Evolutionary conservation across 30 jellyfish, hydroid and myxozoan species (phyloP).

Genomic region (Turritopsis rubra): DNA sequence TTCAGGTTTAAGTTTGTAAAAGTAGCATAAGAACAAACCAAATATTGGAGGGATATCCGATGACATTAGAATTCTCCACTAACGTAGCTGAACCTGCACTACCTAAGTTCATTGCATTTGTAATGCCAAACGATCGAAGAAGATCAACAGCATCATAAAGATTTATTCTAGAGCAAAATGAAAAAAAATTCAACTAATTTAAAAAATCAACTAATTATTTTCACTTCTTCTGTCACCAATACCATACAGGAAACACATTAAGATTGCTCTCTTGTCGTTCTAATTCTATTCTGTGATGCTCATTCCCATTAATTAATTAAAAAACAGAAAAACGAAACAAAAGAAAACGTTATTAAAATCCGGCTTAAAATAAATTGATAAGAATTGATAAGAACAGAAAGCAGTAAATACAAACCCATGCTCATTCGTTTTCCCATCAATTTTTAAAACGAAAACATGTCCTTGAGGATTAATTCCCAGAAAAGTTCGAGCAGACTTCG

Average conservation of each 20-base stretch:
- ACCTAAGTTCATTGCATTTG: conserved; percentile 84
- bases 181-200: neutral
- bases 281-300: too few relatives aligned
- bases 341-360: too few relatives aligned
- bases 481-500: conserved; percentile 73
- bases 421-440: conserved; percentile 83
- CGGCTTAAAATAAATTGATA: too few relatives aligned
- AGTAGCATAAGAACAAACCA: too few relatives aligned
- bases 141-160: conserved; percentile 51
- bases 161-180: conserved; percentile 27
- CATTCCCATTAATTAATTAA: too few relatives aligned
- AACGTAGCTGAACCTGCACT: conserved; percentile 91
- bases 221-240: neutral
- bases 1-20: too few relatives aligned
- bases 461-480: conserved; percentile 75
- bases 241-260: neutral
- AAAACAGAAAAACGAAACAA: too few relatives aligned
- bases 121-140: conserved; percentile 60
- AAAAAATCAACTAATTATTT: neutral
- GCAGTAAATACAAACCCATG: conserved; percentile 50
- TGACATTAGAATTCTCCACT: conserved; percentile 58
- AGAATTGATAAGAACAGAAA: neutral
- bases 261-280: too few relatives aligned
- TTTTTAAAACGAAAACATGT: conserved; percentile 44
- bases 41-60: conserved; percentile 69